Conservation (phyloP, 1,140 invertebrate genomes). For the Tetragnatha versicolor region DNA sequence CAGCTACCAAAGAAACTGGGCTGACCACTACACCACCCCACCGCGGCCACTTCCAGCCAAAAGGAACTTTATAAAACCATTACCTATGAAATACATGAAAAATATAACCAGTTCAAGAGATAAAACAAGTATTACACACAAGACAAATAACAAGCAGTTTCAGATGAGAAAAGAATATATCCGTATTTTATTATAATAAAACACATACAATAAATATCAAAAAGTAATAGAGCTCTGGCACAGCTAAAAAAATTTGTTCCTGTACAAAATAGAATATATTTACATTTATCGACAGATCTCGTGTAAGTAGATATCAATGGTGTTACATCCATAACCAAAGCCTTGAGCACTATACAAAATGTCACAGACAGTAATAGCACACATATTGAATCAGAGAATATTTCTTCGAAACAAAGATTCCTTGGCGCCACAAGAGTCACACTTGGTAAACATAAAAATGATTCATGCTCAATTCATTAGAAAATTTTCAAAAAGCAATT, state of each 20-base stretch:
- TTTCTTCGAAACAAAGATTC: neutral
- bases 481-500: too few species aligned
- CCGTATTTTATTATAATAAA: slow-evolving; percentile 32
- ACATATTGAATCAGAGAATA: neutral
- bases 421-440: neutral
- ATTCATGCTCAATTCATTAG: too few species aligned
- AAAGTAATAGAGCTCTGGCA: slow-evolving; percentile 41
- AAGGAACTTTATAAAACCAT: too few species aligned
- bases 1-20: too few species aligned
- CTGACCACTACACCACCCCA: too few species aligned
- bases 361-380: neutral
- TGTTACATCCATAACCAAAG: slow-evolving; percentile 7
- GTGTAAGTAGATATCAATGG: neutral
- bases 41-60: too few species aligned
- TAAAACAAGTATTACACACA: too few species aligned
- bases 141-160: neutral
- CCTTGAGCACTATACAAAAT: slow-evolving; percentile 4
- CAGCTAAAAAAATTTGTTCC: slow-evolving; percentile 41
- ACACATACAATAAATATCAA: slow-evolving; percentile 38
- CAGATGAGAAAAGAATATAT: neutral
- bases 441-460: too few species aligned
- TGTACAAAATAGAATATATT: slow-evolving; percentile 44
- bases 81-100: too few species aligned
- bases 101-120: too few species aligned
- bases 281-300: slow-evolving; percentile 9